phyloP scores from a whole-genome alignment of 2,797 vertebrate genomes.

The Poeciliopsis gracilis region DNA sequence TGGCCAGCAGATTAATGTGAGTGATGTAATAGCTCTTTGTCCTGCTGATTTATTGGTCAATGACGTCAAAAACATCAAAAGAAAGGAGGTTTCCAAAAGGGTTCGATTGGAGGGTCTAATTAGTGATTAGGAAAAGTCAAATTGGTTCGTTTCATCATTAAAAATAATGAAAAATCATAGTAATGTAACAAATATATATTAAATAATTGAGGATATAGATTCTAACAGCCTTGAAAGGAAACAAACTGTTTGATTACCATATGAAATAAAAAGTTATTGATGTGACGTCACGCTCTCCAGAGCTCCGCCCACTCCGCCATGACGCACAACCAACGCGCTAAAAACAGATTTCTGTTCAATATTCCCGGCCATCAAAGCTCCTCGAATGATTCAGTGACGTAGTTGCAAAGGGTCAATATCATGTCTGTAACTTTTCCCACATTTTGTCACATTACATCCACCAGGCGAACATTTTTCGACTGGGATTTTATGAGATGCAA shows the following conservation, averaged over 20 bases:
- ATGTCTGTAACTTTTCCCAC: background rate
- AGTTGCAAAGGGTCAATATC: background rate
- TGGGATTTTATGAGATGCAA: background rate
- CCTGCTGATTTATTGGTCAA: conserved; percentile 9
- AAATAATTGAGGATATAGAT: background rate
- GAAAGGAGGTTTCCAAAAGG: conserved; percentile 27
- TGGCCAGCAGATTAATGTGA: conserved; percentile 10
- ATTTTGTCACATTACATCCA: background rate
- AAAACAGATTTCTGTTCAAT: too few relatives aligned
- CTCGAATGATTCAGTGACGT: too few relatives aligned
- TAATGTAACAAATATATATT: background rate
- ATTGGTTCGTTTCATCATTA: background rate
- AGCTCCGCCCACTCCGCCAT: too few relatives aligned
- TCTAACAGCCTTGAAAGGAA: background rate
- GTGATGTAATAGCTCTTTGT: conserved; percentile 29
- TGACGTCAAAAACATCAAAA: conserved; percentile 20
- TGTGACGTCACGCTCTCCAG: too few relatives aligned
- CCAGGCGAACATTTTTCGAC: background rate
- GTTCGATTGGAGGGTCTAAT: background rate
- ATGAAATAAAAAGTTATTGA: background rate
- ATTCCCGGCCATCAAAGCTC: too few relatives aligned
- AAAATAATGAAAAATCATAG: background rate
- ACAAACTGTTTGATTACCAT: background rate
- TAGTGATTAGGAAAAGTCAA: background rate
- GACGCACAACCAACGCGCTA: too few relatives aligned